phyloP scores from a whole-genome alignment of 30 jellyfish, hydroid and myxozoan genomes.

The Nemopilema nomurai region DNA sequence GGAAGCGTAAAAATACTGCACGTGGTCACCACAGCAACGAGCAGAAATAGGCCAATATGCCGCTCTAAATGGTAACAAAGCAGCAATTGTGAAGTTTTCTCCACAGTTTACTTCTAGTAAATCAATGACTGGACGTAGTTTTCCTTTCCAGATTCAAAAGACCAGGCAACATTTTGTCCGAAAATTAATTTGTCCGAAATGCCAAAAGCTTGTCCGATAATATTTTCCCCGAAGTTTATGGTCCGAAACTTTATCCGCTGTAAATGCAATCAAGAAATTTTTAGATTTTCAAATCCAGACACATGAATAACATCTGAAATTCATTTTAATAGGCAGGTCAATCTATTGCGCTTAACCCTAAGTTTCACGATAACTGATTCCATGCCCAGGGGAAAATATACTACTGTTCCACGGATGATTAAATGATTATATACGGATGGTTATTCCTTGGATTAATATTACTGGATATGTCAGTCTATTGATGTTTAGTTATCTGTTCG shows the following conservation, averaged over 20 bases:
- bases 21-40: constrained; percentile 28
- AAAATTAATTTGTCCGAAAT: constrained; percentile 18
- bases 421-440: no score
- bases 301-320: no score
- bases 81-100: constrained; percentile 17
- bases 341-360: no score
- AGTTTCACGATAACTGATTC: no score
- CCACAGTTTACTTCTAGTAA: constrained; percentile 2
- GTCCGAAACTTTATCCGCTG: constrained; percentile 17
- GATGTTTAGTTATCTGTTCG: no score
- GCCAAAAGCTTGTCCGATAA: constrained; percentile 17
- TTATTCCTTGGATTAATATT: no score
- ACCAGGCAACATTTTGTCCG: constrained; percentile 17
- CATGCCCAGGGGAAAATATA: no score
- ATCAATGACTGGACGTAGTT: constrained; percentile 20
- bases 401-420: no score
- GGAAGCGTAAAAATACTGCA: constrained; percentile 12
- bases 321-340: no score
- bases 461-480: no score
- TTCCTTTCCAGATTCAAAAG: constrained; percentile 1
- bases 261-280: no score
- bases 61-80: constrained; percentile 3
- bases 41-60: constrained; percentile 9
- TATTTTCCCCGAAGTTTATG: constrained; percentile 20
- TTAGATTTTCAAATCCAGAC: no score